These are phyloP conservation scores for Garrulus glandarius DNA, from an alignment of 2,797 vertebrate genomes.

Conservation along the genomic window DNA sequence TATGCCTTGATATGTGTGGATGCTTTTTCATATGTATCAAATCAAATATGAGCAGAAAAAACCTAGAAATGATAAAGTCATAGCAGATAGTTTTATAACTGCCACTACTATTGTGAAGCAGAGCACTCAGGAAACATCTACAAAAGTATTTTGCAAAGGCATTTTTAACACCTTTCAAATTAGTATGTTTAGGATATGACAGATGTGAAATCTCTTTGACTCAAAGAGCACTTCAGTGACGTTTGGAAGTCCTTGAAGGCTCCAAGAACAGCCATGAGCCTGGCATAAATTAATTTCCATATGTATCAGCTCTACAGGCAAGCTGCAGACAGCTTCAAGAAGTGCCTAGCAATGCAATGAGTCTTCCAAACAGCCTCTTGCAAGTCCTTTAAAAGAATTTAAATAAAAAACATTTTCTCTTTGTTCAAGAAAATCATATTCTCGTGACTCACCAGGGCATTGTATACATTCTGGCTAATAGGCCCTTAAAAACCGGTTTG, in stretches of 20 bases:
- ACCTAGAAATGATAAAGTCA: not conserved
- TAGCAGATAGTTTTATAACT: not conserved
- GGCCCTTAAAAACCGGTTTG: not conserved
- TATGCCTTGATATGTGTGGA: not conserved
- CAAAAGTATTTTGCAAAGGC: not conserved
- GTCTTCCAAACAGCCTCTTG: not conserved
- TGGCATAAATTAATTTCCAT: not conserved
- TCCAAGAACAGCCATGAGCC: not conserved
- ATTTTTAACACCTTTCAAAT: slow-evolving; percentile 33
- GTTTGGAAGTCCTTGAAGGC: not conserved
- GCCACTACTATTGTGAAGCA: not conserved
- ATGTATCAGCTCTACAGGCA: not conserved
- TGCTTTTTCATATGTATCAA: not conserved
- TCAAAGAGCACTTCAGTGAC: not conserved
- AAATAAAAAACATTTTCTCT: not conserved
- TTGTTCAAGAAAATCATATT: not conserved
- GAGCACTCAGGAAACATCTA: not conserved
- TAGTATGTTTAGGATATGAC: not conserved
- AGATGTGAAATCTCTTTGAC: slow-evolving; percentile 43
- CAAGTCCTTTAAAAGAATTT: not conserved
- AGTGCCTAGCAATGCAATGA: not conserved
- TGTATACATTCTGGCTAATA: not conserved
- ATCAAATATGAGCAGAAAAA: not conserved
- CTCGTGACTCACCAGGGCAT: not conserved
- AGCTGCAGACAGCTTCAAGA: not conserved